These are phyloP conservation scores for Eumerus sabulonum DNA, from an alignment of 2,888 invertebrate species.

Conservation along the genomic window DNA sequence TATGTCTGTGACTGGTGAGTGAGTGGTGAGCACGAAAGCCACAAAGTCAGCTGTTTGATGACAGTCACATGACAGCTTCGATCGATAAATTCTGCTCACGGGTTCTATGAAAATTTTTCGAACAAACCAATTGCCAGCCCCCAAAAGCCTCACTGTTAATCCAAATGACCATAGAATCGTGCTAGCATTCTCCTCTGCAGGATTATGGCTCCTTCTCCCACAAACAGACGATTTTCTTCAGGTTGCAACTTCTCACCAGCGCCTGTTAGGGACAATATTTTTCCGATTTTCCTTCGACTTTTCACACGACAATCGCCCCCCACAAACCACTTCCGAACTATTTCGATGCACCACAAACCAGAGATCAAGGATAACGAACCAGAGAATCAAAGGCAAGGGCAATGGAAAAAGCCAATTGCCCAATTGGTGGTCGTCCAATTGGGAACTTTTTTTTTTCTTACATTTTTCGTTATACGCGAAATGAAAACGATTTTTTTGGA, in stretches of 20 bases:
- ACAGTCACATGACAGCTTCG: conserved; percentile 79
- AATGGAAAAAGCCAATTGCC: not conserved
- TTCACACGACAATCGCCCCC: conserved; percentile 2
- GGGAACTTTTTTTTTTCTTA: conserved; percentile 5
- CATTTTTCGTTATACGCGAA: too few species aligned
- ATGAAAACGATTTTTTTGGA: too few species aligned
- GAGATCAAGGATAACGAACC: conserved; percentile 20
- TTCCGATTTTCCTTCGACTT: conserved; percentile 18
- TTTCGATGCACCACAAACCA: conserved; percentile 8
- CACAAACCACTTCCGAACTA: not conserved
- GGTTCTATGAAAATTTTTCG: conserved; percentile 70
- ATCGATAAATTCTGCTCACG: conserved; percentile 78
- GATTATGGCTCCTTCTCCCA: too few species aligned
- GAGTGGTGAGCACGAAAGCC: conserved; percentile 9
- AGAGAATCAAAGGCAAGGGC: not conserved
- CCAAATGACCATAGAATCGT: conserved; percentile 12
- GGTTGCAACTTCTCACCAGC: not conserved
- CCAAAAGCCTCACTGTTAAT: not conserved
- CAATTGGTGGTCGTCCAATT: conserved; percentile 17
- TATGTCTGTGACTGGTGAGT: not conserved
- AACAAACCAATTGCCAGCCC: conserved; percentile 57
- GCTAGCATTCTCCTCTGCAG: not conserved
- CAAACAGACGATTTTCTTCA: not conserved
- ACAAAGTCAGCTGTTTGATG: conserved; percentile 78
- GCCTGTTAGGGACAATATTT: conserved; percentile 33